phyloP scores from a whole-genome alignment of 2,797 vertebrate genomes.

The Coluber constrictor region DNA sequence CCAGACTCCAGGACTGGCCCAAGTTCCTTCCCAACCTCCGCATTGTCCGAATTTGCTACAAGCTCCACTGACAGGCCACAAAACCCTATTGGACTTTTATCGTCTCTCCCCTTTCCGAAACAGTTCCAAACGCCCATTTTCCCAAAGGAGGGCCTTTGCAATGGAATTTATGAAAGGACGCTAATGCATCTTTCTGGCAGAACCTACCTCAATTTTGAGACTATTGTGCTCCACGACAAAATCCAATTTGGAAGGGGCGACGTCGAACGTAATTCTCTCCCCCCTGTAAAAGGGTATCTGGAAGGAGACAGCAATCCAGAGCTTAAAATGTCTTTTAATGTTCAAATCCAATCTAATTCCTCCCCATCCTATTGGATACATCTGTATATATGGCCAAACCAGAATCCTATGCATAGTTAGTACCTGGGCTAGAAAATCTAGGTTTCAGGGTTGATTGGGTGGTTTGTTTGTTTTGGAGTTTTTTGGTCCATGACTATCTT shows the following conservation, averaged over 20 bases:
- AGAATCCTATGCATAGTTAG: neutral
- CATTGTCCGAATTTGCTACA: too few species aligned
- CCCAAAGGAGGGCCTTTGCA: neutral
- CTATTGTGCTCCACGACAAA: constrained; percentile 91
- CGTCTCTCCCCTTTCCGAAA: neutral
- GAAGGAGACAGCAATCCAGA: constrained; percentile 31
- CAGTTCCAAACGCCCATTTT: neutral
- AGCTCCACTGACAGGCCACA: too few species aligned
- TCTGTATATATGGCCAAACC: neutral
- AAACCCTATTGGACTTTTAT: neutral
- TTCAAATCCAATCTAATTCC: neutral
- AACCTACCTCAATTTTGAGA: constrained; percentile 85
- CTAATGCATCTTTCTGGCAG: neutral
- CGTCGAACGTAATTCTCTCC: constrained; percentile 96
- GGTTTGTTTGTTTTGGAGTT: too few species aligned
- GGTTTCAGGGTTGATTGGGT: neutral
- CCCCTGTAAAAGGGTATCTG: constrained; percentile 96
- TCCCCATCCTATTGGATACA: neutral
- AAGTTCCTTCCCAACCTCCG: too few species aligned
- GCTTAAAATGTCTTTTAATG: too few species aligned
- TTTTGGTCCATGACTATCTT: neutral
- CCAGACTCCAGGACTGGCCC: too few species aligned
- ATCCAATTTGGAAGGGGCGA: constrained; percentile 89
- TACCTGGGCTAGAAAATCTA: too few species aligned
- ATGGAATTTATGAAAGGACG: neutral